Conservation (phyloP, 1,140 invertebrate genomes). For the Macrobrachium nipponense region DNA sequence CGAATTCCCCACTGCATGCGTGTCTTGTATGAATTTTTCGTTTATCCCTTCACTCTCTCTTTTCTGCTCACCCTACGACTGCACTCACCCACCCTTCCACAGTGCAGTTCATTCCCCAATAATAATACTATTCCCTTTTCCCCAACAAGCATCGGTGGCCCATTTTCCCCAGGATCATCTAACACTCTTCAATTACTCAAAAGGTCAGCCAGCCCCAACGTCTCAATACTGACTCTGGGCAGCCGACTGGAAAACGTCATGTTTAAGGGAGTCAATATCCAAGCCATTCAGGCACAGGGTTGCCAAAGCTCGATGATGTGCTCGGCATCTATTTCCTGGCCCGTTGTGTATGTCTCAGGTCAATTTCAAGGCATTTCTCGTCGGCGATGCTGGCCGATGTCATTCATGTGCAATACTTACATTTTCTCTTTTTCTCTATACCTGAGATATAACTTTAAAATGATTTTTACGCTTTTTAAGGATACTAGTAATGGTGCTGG, state of each 20-base stretch:
- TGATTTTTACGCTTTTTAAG: too few species aligned
- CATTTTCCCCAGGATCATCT: neutral
- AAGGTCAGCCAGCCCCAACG: constrained; percentile 16
- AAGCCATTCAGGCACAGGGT: constrained; percentile 33
- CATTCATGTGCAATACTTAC: too few species aligned
- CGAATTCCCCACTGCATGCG: neutral
- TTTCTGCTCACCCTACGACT: neutral
- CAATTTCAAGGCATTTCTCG: neutral
- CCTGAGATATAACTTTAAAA: too few species aligned
- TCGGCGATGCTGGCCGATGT: too few species aligned
- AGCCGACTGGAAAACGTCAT: constrained; percentile 47
- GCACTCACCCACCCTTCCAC: neutral
- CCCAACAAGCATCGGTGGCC: too few species aligned
- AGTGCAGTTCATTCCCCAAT: too few species aligned
- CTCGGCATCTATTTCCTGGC: neutral
- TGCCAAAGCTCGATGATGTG: neutral
- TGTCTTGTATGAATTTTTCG: neutral
- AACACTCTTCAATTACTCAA: constrained; percentile 38
- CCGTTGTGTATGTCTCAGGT: neutral
- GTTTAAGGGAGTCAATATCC: constrained; percentile 46
- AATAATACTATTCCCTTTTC: neutral
- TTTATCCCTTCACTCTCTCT: neutral
- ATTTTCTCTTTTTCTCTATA: too few species aligned
- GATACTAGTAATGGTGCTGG: too few species aligned
- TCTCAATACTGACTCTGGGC: constrained; percentile 24